A percentile compares a stretch with the other conserved stretches of the same genome.
Evolutionary conservation across 2,797 vertebrate genomes (phyloP).

Genomic region (Pangasius larnaudii): DNA sequence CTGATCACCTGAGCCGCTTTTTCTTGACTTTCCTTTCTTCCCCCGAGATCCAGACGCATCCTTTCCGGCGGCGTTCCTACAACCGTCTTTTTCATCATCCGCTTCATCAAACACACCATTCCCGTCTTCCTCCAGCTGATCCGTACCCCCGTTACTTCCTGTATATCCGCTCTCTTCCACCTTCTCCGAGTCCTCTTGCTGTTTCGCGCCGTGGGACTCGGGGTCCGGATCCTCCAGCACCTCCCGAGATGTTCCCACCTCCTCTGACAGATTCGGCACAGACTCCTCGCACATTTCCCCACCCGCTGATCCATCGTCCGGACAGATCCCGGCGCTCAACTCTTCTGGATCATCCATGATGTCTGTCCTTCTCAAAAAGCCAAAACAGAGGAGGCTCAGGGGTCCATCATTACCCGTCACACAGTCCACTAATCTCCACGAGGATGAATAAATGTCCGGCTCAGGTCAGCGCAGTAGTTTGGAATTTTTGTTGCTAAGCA

Average conservation of each 20-base stretch:
- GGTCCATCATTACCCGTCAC: conserved; percentile 37
- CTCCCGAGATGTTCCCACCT: conserved; percentile 49
- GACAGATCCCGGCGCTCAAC: not conserved
- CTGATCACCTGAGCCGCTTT: conserved; percentile 56
- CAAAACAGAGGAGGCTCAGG: conserved; percentile 53
- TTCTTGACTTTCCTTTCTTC: conserved; percentile 68
- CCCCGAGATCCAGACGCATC: conserved; percentile 72
- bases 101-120: conserved; percentile 31
- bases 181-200: conserved; percentile 59
- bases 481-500: not conserved
- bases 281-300: conserved; percentile 53
- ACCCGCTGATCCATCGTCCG: conserved; percentile 30
- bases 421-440: not conserved
- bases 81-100: conserved; percentile 32
- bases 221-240: conserved; percentile 55
- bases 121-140: conserved; percentile 66
- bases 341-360: conserved; percentile 56
- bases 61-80: conserved; percentile 58
- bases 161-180: conserved; percentile 57
- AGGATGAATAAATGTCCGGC: conserved; percentile 2
- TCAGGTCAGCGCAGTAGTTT: conserved; percentile 10
- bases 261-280: conserved; percentile 50
- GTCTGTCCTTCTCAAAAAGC: conserved; percentile 60
- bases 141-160: conserved; percentile 38
- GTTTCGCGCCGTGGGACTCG: conserved; percentile 58